These are phyloP conservation scores for Empidonax alnorum DNA, from an alignment of 2,113 vertebrate species.

Conservation along the genomic window DNA sequence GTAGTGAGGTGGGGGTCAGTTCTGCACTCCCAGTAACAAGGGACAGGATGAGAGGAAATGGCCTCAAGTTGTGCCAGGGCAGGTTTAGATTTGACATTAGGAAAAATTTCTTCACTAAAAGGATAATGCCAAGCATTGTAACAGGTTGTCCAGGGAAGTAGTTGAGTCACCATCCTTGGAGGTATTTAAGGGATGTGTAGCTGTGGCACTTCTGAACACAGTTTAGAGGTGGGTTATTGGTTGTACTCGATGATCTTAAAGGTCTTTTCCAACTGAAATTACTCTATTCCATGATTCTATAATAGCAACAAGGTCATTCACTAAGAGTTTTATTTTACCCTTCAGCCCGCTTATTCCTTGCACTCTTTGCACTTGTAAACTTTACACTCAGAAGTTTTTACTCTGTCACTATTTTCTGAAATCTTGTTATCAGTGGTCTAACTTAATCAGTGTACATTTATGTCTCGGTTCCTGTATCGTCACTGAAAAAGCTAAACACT, in stretches of 20 bases:
- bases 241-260: neutral
- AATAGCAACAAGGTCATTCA: neutral
- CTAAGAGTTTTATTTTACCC: neutral
- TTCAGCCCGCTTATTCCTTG: conserved; percentile 12
- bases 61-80: neutral
- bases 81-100: neutral
- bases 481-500: neutral
- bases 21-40: neutral
- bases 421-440: neutral
- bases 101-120: neutral
- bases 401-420: neutral
- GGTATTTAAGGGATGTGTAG: accelerated
- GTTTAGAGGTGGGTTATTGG: neutral
- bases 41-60: neutral
- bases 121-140: neutral
- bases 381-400: neutral
- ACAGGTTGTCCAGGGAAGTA: neutral
- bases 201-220: neutral
- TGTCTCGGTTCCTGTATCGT: neutral
- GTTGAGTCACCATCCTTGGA: neutral
- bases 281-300: neutral
- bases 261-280: neutral
- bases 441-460: neutral
- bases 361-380: neutral
- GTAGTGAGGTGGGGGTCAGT: neutral